Conservation (phyloP, 1,140 invertebrate genomes). For the Bactericera cockerelli region DNA sequence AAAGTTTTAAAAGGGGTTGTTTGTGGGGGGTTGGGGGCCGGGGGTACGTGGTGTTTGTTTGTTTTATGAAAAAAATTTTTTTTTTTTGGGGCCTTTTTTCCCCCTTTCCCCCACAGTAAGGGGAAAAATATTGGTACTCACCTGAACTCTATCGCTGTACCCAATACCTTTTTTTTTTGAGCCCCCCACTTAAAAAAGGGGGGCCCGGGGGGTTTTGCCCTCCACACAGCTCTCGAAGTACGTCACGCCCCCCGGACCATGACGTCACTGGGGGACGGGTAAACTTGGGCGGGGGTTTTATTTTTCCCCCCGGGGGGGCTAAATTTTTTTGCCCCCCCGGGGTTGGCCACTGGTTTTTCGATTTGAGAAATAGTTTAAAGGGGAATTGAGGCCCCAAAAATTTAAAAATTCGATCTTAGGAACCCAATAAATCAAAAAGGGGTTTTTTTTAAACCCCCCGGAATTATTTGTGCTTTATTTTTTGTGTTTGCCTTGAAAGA, state of each 20-base stretch:
- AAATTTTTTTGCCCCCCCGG: not conserved
- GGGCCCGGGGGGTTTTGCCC: constrained; percentile 53
- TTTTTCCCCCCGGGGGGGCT: too few relatives aligned
- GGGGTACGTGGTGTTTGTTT: too few relatives aligned
- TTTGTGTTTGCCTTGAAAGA: too few relatives aligned
- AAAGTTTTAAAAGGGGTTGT: too few relatives aligned
- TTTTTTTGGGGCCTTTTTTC: too few relatives aligned
- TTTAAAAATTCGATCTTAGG: not conserved
- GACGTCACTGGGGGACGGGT: constrained; percentile 47
- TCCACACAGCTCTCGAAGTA: constrained; percentile 52
- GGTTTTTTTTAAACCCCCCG: too few relatives aligned
- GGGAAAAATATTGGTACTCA: too few relatives aligned
- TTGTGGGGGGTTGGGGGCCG: too few relatives aligned
- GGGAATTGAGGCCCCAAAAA: not conserved
- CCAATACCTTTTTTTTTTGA: constrained; percentile 46
- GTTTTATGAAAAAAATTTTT: too few relatives aligned
- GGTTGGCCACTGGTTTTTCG: not conserved
- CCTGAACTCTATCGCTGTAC: constrained; percentile 34
- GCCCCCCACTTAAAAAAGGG: constrained; percentile 56
- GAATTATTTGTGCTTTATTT: too few relatives aligned
- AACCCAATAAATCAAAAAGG: too few relatives aligned
- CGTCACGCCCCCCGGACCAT: constrained; percentile 48
- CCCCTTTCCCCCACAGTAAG: too few relatives aligned
- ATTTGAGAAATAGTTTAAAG: not conserved
- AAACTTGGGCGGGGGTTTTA: constrained; percentile 44